Base-by-base conservation (phyloP, 2,888 invertebrate genomes). In the Auanema sp. region DNA sequence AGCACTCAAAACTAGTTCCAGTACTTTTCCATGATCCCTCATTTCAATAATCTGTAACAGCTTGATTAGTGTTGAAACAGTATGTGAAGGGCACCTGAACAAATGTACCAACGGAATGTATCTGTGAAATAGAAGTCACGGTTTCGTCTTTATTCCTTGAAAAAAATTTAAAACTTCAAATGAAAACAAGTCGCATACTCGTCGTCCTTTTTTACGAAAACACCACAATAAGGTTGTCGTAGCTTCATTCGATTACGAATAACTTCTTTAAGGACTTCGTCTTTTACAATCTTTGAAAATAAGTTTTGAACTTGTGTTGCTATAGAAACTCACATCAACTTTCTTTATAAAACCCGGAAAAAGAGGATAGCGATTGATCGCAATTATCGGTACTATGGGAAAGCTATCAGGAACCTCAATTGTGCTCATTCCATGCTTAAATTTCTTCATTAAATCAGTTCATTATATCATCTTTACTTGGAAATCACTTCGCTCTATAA, bases 271-370 rank as follows among this genome's bases (percentile, higher is more conserved):
- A 98, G 87, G 59, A 89, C 88, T 50, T 92, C 91, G 86, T 96
- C 91, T 41, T 90, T 89, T 49, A 96, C 87, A 91, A 92, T 85
- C 57, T 87, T 86, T 64, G 77, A 78, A 10, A n/a, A 16, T 33
- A 12, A 18, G 14, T 24, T 57, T 49, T 43, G 5, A 2, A 16
- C 4, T 41, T 10, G 1, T 1, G 14, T 33, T 16, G 42, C 42
- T 41, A 58, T 44, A 1, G 40, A 25, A 50, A 71, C 80, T 76
- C 83, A 92, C 92, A 88, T 97, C 97, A 69, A 99, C 90, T 75
- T 98, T 89, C 87, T 98, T 98, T 77, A 97, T 94, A 85, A 98
- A 98, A 77, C 93, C 89, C 21, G 98, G 98, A 87, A 98, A 98
- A 1, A 98, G 91, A 4, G 97, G 96, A 87, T 95, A 93, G 76